Base-by-base conservation (phyloP, 2,113 vertebrate genomes). In the Lathamus discolor region DNA sequence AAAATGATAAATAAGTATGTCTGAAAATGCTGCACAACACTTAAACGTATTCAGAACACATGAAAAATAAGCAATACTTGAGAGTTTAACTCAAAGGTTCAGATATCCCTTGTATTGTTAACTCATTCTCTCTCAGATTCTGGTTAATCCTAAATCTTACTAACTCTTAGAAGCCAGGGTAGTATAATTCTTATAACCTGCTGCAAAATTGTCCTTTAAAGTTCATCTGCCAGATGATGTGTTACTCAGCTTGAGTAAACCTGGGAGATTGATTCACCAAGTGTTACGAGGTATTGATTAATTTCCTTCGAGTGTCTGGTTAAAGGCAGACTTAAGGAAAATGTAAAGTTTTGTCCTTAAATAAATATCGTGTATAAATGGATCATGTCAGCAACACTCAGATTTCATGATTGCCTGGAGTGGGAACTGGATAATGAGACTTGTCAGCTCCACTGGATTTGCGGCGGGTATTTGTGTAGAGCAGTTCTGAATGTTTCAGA, bases 351-450 rank as follows among this genome's bases (percentile, higher is more conserved):
- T 90, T 89, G 41, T 95, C 90, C 94, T 96, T 96, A 95, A 96
- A 86, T 92, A 96, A 97, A 96, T 97, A 95, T 74, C 95, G 73
- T 86, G 24, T 89, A 79, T 95, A 96, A 96, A 96, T 96, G 95
- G 95, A 91, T 97, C 95, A 92, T 96, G 93, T 95, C 94, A 97
- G 90, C 94, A 96, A 93, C 96, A 97, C 96, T 97, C 90, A 59
- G 78, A 87, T 90, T 96, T 94, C 94, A 82, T 79, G 69, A 84
- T 95, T 95, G 93, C 86, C 62, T 91, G 67, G 88, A 88, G 83
- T 91, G 73, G 92, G 61, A 81, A 64, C 83, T 94, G 83, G 31
- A 37, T 97, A 95, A 95, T 91, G 88, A 95, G 80, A 29, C 82
- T 88, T 95, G 72, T 97, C 94, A 94, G 72, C 70, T 96, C 75